Base-by-base conservation (phyloP, 2,888 invertebrate genomes). In the Chrysolina americana region DNA sequence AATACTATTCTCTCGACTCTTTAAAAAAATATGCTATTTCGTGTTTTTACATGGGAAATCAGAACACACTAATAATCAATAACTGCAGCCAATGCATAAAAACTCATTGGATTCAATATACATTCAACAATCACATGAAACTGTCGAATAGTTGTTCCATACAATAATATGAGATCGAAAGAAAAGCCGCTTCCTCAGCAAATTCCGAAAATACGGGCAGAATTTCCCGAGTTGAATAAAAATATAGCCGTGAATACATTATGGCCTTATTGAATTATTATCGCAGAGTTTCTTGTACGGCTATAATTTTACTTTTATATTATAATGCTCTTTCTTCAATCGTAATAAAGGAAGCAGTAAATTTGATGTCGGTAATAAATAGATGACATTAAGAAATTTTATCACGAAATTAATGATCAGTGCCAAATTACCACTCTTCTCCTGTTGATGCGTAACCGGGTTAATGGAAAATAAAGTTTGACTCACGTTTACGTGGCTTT, bases 181-280 rank as follows among this genome's bases (percentile, higher is more conserved):
- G 13, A 11, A 53, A 53, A 53, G 6, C 21, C 21, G 5, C 21
- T 53, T 11, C 44, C 15, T 44, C 44, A 17, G 17, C 17, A n/a
- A 8, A 8, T 9, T 48, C n/a, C 6, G 13, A 9, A 15, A 48
- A 21, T 19, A 8, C 19, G 17, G 17, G 53, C 5, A 53, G 10
- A 21, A 53, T 53, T 53, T 53, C 21, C 11, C 2, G 11, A 53
- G 21, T 53, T 19, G 11, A 53, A 53, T 53, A 53, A 17, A 53
- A 13, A 21, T 13, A 53, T 41, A 19, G 65, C 53, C 65, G 65
- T 71, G 71, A 65, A 71, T 71, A 71, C 44, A 65, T 71, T 71
- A 65, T 56, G 17, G 41, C 13, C 65, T n/a, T n/a, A n/a, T n/a
- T n/a, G n/a, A n/a, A n/a, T n/a, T n/a, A n/a, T n/a, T n/a, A n/a